Evolutionary conservation across 1,140 invertebrate species (phyloP).

Genomic region (Lepidotrigona ventralis): DNA sequence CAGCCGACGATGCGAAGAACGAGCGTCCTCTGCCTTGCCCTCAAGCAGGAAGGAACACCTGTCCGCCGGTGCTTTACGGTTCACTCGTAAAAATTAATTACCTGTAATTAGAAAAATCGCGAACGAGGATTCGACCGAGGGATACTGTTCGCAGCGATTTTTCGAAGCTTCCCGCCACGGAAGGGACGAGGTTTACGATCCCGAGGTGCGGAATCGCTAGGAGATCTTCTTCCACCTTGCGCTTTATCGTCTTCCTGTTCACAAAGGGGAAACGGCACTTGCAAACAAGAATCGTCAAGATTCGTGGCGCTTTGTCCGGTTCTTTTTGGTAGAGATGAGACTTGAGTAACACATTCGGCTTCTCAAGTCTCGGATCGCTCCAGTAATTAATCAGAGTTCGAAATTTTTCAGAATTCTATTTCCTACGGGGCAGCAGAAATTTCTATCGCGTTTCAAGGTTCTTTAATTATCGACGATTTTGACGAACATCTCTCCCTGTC

Average conservation of each 20-base stretch:
- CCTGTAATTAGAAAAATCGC: constrained; percentile 72
- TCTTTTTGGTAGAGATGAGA: not conserved
- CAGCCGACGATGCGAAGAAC: constrained; percentile 2
- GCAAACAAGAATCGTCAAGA: not conserved
- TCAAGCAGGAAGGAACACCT: constrained; percentile 64
- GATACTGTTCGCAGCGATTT: too few relatives aligned
- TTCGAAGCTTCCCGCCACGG: too few relatives aligned
- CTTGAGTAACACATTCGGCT: not conserved
- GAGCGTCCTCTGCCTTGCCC: constrained; percentile 2
- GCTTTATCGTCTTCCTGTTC: not conserved
- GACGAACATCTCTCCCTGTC: too few relatives aligned
- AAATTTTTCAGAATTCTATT: too few relatives aligned
- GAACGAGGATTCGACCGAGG: not conserved
- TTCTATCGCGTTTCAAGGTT: too few relatives aligned
- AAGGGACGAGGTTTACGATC: constrained; percentile 1
- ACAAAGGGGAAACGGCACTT: not conserved
- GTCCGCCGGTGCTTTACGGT: constrained; percentile 69
- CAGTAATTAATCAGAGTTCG: not conserved
- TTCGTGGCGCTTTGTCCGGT: not conserved
- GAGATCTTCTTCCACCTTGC: not conserved
- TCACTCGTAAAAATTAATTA: constrained; percentile 73
- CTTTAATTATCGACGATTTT: too few relatives aligned
- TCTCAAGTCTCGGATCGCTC: not conserved
- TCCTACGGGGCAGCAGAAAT: too few relatives aligned
- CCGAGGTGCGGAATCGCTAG: too few relatives aligned